Evolutionary conservation across 1,140 invertebrate genomes (phyloP), one percentile per base, ranked within the genome.

Genomic region (Pseudomyrmex flavicornis): DNA sequence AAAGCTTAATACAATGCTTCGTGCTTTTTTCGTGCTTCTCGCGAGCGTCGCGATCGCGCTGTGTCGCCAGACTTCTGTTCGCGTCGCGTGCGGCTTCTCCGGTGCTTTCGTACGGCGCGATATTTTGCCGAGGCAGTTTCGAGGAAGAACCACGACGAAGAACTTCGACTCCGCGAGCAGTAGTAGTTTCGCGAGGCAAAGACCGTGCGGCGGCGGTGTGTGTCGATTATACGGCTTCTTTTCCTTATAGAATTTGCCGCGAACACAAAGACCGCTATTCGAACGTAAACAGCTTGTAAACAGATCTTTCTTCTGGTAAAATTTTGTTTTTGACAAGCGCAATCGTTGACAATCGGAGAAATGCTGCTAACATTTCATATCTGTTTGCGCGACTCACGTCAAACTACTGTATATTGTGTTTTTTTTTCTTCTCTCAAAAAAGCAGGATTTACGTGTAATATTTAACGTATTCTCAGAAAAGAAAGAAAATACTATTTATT

Each of bases 181-280:
- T 86, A 83, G 85, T 86, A 86, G 85, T 87, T 77, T 73, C 70
- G 54, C 58, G 44, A 13, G 44, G 56, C 54, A 44, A 68, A 66
- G 65, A 48, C 46, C 35, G 35, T 5, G 5, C 35, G 35, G 58
- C 65, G 84, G 62, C 35, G 44, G 77, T 69, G 50, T 72, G 84
- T 72, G 84, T 63, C 79, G 85, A 87, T 87, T 87, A 87, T 86
- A 87, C 85, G 66, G 85, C 52, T 86, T 87, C 85, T 61, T 61
- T 59, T 35, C 0, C 61, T 52, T 58, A 13, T 54, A 70, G 77
- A 82, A 68, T 68, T 70, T 68, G n/a, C 22, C 17, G 8, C 52
- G 54, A 56, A 65, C 68, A 65, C 68, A 75, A 83, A 86, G 44
- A 50, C 50, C 70, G 70, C 44, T 20, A 48, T 63, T 82, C 65